Evolutionary conservation across 2,888 invertebrate genomes (phyloP), one percentile per base, ranked within the genome.

Genomic region (Blastobasis adustella): DNA sequence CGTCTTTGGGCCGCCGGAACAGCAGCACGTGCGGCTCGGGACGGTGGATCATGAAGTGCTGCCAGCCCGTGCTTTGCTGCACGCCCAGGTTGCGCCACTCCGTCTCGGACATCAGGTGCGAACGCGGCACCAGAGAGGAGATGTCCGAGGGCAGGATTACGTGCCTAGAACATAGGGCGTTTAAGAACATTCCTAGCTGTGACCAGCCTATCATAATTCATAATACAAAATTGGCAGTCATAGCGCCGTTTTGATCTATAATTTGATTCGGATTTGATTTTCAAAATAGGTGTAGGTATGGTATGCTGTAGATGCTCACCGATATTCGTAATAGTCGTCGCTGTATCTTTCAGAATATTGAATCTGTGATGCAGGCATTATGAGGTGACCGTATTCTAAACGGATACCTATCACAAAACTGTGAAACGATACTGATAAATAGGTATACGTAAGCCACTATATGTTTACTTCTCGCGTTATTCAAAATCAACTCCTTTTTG

Each of bases 81-180:
- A 98, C 96, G 0, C 98, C 98, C 1, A 98, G 90, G 79, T 96
- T 95, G 55, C 98, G 90, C 98, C 98, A 98, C 80, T 98, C 98
- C 0, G 95, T 93, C 84, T 98, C 98, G 0, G 96, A 94, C 96
- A 98, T 96, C 47, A 98, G 85, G 72, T 97, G 97, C 0, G 94
- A 93, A 71, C 95, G 94, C 0, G 98, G 98, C 0, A 98, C 96
- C 49, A 93, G 83, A 58, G 94, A 93, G 0, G 96, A 95, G 45
- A 97, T 85, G 58, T 97, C 96, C 10, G 92, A 90, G 3, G 98
- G 97, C 40, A 98, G 80, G 68, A 97, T 95, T 0, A 98, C 98
- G 85, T 98, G 98, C 62, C 98, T 96, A 71, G 7, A 82, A 79
- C 42, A 49, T 45, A 37, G 38, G 51, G 37, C 10, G 38, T 37